Evolutionary conservation across 2,113 vertebrate species (phyloP), one percentile per base, ranked within the genome.

Genomic region (Lophius piscatorius): DNA sequence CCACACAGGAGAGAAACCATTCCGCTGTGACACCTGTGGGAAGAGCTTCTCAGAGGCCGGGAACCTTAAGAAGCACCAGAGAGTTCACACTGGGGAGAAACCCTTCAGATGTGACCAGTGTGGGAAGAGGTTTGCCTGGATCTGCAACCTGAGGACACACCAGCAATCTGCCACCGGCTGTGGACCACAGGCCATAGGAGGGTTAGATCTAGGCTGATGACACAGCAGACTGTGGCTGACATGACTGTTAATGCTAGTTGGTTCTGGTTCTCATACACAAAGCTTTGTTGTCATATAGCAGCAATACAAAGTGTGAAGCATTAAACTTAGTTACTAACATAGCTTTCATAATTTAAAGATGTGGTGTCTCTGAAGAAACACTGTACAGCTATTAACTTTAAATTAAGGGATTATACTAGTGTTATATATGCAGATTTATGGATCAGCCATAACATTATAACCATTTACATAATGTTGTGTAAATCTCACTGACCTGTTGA

Each of bases 41-140:
- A 90, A 89, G 42, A 48, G 70, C 31, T 91, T 91, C 63, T 86
- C 89, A 0, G 89, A 91, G 77, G 89, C 90, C 0, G 88, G 90
- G 4, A 91, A 91, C 62, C 79, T 91, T 36, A 91, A 91, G 47
- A 91, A 90, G 41, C 90, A 91, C 73, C 89, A 90, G 72, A 72
- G 89, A 1, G 87, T 91, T 28, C 90, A 91, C 66, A 91, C 90
- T 0, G 88, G 90, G 26, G 90, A 91, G 72, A 91, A 91, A 47
- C 90, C 90, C 9, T 91, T 77, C 54, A 55, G 57, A 44, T 91
- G 90, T 35, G 39, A 63, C 9, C 74, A 72, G 13, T 91, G 90
- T 14, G 90, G 89, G 9, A 91, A 85, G 49, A 71, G 46, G 2
- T 91, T 91, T 5, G 89, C 89, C 31, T 90, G 90, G 87, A 88